Conservation (phyloP, 1,140 invertebrate species). For the Aphidius gifuensis region DNA sequence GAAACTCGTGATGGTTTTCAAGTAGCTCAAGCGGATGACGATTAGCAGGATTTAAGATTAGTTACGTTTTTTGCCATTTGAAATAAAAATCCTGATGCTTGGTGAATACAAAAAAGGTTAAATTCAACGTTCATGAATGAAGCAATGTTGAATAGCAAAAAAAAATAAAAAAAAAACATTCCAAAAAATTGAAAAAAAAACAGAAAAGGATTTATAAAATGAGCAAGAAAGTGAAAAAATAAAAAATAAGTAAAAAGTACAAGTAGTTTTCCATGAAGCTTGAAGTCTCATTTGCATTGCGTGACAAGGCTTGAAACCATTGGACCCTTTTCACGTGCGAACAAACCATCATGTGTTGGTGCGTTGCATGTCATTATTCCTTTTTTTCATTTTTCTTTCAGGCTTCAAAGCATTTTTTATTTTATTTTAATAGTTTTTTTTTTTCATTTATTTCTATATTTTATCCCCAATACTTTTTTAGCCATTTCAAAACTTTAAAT, state of each 20-base stretch:
- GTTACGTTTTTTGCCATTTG: background rate
- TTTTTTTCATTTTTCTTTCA: slow-evolving; percentile 10
- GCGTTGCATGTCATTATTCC: slow-evolving; percentile 24
- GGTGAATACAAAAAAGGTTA: slow-evolving; percentile 6
- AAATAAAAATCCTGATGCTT: slow-evolving; percentile 12
- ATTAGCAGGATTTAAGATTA: slow-evolving; percentile 25
- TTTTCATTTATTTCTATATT: background rate
- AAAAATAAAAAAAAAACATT: slow-evolving; percentile 15
- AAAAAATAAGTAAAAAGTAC: slow-evolving; percentile 5
- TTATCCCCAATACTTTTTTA: background rate
- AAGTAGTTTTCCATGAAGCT: background rate
- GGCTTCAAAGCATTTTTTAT: background rate
- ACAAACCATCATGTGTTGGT: slow-evolving; percentile 15
- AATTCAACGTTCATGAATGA: no score
- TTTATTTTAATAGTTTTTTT: slow-evolving; percentile 15
- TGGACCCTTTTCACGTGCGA: background rate
- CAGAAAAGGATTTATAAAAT: background rate
- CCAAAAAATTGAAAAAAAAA: background rate
- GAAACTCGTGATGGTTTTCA: slow-evolving; percentile 15
- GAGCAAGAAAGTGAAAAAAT: background rate
- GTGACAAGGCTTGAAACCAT: slow-evolving; percentile 25
- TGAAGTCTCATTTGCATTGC: slow-evolving; percentile 27
- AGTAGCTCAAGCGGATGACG: slow-evolving; percentile 21
- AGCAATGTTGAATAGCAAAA: background rate
- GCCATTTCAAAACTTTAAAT: background rate